These are phyloP conservation scores for Chymomyza caudatula DNA, from an alignment of 2,888 invertebrate genomes.

Conservation along the genomic window DNA sequence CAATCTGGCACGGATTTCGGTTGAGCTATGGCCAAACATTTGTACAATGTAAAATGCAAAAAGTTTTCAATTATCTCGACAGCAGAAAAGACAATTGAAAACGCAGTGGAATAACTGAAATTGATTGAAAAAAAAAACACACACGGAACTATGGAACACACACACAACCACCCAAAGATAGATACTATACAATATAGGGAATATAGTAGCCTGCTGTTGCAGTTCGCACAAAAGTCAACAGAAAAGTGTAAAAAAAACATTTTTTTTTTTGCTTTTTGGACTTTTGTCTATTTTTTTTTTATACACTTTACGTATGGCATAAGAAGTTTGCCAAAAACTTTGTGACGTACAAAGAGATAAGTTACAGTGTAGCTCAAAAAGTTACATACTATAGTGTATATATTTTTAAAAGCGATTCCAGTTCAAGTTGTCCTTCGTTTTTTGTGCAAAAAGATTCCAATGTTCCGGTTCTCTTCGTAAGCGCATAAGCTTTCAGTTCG, in stretches of 20 bases:
- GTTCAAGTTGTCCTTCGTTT: neutral
- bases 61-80: slow-evolving; percentile 1
- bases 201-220: neutral
- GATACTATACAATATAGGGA: neutral
- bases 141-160: no score
- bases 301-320: neutral
- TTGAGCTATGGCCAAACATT: neutral
- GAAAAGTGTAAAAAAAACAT: neutral
- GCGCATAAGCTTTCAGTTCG: no score
- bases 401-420: no score
- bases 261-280: neutral
- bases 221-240: neutral
- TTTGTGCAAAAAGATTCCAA: no score
- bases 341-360: neutral
- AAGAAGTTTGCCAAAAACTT: neutral
- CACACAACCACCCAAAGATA: neutral
- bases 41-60: neutral
- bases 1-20: neutral
- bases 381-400: no score
- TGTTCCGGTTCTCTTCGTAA: no score
- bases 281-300: neutral
- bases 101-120: neutral
- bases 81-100: neutral
- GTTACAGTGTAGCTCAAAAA: no score
- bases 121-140: slow-evolving; percentile 1